Conservation (phyloP, 2,113 vertebrate species). For the Carlito syrichta region DNA sequence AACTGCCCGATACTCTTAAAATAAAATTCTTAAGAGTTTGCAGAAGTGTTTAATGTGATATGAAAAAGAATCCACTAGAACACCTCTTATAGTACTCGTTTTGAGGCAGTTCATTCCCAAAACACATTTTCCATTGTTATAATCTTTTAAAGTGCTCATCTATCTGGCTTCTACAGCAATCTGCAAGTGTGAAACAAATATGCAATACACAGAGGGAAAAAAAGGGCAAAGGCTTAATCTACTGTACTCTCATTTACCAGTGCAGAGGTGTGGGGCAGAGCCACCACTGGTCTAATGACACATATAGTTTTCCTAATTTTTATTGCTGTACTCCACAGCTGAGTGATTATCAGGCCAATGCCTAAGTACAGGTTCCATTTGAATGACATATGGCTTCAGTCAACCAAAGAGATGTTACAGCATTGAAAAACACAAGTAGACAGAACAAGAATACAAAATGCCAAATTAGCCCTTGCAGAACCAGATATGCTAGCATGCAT, state of each 20-base stretch:
- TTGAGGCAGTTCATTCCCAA: conserved; percentile 52
- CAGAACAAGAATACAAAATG: conserved; percentile 84
- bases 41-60: conserved; percentile 13
- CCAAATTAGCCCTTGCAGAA: conserved; percentile 73
- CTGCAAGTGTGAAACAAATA: background rate
- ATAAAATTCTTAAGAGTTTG: background rate
- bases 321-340: conserved; percentile 83
- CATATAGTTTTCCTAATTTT: conserved; percentile 89
- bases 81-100: background rate
- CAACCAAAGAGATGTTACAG: conserved; percentile 88
- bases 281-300: conserved; percentile 85
- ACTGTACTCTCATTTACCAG: background rate
- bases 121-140: conserved; percentile 47
- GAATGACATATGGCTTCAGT: conserved; percentile 94
- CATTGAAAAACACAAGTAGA: conserved; percentile 85
- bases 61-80: conserved; percentile 34
- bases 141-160: conserved; percentile 63
- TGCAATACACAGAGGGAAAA: background rate
- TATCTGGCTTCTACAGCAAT: conserved; percentile 44
- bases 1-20: background rate
- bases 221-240: conserved; percentile 37
- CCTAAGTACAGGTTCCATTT: conserved; percentile 86
- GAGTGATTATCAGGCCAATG: conserved; percentile 81
- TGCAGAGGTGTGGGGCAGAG: conserved; percentile 63
- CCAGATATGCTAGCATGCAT: background rate